Evolutionary conservation across 2,113 vertebrate genomes (phyloP).

Genomic region (Panurus biarmicus): DNA sequence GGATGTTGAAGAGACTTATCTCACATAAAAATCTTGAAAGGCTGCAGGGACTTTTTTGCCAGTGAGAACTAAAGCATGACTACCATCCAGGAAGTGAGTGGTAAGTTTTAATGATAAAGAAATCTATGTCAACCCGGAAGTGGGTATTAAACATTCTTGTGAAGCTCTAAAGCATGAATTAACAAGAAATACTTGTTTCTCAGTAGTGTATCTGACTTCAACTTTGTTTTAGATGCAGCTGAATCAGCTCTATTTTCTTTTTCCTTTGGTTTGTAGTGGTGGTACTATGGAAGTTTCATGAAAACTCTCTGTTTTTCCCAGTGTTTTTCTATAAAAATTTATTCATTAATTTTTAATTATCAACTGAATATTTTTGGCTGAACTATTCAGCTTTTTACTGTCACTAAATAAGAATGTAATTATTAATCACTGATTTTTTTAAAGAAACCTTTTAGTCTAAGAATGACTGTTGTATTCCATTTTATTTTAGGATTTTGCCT

Average conservation of each 20-base stretch:
- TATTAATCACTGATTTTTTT: background rate
- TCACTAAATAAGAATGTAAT: background rate
- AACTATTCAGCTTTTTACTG: background rate
- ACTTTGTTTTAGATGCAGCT: background rate
- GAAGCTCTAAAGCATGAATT: background rate
- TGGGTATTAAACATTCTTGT: background rate
- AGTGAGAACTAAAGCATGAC: background rate
- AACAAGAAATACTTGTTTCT: background rate
- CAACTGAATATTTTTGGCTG: background rate
- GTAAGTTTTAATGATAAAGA: background rate
- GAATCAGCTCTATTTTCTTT: background rate
- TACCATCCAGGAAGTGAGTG: background rate
- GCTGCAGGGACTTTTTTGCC: background rate
- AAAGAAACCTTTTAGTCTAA: background rate
- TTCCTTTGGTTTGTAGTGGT: accelerated
- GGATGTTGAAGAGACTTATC: background rate
- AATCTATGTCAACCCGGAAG: background rate
- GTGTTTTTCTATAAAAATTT: background rate
- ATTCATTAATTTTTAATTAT: background rate
- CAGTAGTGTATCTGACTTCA: background rate
- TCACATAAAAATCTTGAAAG: background rate
- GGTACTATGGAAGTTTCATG: background rate
- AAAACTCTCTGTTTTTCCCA: background rate
- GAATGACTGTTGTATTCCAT: background rate
- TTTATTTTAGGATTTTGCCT: constrained; percentile 26